These are phyloP conservation scores for Amiota mariae DNA, from an alignment of 2,888 invertebrate genomes.

Conservation along the genomic window DNA sequence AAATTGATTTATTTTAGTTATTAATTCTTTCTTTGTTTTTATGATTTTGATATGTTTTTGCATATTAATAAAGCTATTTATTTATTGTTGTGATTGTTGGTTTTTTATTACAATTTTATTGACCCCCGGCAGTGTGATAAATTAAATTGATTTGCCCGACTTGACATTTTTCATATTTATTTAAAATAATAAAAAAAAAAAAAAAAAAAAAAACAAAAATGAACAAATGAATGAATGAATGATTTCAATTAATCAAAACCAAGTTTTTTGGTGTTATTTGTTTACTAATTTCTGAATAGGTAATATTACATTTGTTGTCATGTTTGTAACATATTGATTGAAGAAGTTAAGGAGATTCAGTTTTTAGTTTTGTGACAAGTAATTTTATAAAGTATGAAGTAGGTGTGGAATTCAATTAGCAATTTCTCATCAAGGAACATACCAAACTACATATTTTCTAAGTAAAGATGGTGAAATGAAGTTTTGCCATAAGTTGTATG, in stretches of 20 bases:
- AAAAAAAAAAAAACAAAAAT: background rate
- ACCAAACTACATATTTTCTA: too few species aligned
- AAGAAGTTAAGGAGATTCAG: background rate
- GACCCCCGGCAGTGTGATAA: slow-evolving; percentile 34
- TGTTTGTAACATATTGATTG: background rate
- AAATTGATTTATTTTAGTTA: background rate
- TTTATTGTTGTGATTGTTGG: slow-evolving; percentile 41
- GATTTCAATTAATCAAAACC: slow-evolving; percentile 10
- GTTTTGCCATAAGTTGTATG: too few species aligned
- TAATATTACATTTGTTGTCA: background rate
- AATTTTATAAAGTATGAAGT: too few species aligned
- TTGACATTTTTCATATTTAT: background rate
- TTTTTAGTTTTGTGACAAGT: too few species aligned
- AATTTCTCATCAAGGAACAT: too few species aligned
- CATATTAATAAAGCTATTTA: slow-evolving; percentile 61
- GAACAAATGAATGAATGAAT: slow-evolving; percentile 17
- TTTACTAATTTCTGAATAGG: background rate
- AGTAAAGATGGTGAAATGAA: too few species aligned
- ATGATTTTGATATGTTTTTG: slow-evolving; percentile 52
- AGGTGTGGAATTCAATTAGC: too few species aligned
- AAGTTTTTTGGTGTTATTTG: slow-evolving; percentile 33
- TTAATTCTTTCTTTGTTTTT: slow-evolving; percentile 28
- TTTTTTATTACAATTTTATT: slow-evolving; percentile 55
- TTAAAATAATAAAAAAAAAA: slow-evolving; percentile 18
- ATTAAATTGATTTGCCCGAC: slow-evolving; percentile 22